phyloP scores from a whole-genome alignment of 2,888 invertebrate genomes.

The Omphaloscelis lunosa region DNA sequence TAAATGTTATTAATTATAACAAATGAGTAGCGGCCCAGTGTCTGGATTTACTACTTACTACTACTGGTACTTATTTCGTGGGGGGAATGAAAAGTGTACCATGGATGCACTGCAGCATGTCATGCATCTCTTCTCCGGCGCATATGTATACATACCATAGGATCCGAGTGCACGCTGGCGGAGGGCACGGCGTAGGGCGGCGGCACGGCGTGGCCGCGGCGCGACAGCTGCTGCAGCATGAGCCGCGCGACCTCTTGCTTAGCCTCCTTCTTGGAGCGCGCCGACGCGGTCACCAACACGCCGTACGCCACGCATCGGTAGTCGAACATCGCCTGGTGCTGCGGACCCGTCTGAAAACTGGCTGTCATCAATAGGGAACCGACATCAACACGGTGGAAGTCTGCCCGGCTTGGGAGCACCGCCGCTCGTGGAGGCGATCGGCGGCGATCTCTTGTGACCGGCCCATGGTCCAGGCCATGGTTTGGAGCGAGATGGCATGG shows the following conservation, averaged over 20 bases:
- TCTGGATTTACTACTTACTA: no score
- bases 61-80: no score
- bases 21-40: no score
- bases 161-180: conserved; percentile 30
- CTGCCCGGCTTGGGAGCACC: no score
- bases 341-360: conserved; percentile 80
- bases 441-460: no score
- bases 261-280: conserved; percentile 90
- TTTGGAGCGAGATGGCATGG: no score
- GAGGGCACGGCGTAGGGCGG: conserved; percentile 69
- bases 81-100: neutral
- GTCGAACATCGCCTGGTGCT: conserved; percentile 84
- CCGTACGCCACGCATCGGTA: conserved; percentile 85
- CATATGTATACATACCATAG: conserved; percentile 9
- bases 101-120: neutral
- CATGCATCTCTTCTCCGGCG: neutral
- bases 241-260: conserved; percentile 91
- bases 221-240: conserved; percentile 83
- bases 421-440: no score
- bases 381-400: no score
- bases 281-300: conserved; percentile 79
- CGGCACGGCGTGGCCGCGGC: conserved; percentile 77
- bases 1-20: neutral
- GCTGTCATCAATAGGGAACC: neutral
- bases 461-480: no score